Evolutionary conservation across 2,888 invertebrate species (phyloP).

Genomic region (Clanis bilineata): DNA sequence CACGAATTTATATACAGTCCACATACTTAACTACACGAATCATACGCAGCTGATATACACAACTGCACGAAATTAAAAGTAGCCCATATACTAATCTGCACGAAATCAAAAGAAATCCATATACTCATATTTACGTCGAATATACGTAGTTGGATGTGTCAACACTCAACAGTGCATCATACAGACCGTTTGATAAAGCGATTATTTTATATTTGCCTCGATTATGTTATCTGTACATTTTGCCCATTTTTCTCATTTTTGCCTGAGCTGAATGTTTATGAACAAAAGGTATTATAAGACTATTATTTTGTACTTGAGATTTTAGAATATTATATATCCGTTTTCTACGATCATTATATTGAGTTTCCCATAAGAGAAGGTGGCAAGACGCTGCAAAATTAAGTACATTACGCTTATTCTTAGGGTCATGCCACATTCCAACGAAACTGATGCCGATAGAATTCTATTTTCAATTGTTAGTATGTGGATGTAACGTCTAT

Average conservation of each 20-base stretch:
- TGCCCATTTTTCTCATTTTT: neutral
- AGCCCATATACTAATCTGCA: neutral
- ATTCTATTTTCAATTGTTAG: neutral
- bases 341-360: neutral
- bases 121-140: too few species aligned
- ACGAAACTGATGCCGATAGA: neutral
- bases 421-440: neutral
- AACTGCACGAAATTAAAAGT: too few species aligned
- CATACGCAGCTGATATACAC: too few species aligned
- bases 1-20: neutral
- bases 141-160: too few species aligned
- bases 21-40: too few species aligned
- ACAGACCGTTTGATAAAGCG: neutral
- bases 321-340: constrained; percentile 8
- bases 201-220: neutral
- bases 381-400: constrained; percentile 5
- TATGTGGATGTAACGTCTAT: too few species aligned
- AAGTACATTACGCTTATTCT: neutral
- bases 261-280: neutral
- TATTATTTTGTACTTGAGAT: neutral
- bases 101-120: neutral
- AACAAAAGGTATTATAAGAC: neutral
- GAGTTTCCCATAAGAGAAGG: neutral
- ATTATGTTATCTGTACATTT: neutral
- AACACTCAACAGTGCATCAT: too few species aligned